phyloP scores from a whole-genome alignment of 2,113 vertebrate genomes.

The Centrocercus urophasianus region DNA sequence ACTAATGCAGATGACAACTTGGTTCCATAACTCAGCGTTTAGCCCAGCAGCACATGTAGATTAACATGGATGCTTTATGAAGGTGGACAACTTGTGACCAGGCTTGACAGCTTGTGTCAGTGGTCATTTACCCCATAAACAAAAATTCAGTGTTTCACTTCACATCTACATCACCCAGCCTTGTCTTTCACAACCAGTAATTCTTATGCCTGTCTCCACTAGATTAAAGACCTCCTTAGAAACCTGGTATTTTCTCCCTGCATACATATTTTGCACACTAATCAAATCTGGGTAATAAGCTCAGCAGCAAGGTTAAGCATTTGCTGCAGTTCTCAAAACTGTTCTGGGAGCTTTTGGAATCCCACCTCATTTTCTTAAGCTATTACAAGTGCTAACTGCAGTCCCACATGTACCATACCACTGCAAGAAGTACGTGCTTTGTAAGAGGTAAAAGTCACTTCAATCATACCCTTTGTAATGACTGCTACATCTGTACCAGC shows the following conservation, averaged over 20 bases:
- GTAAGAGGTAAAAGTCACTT: neutral
- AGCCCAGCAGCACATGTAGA: neutral
- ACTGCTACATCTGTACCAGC: neutral
- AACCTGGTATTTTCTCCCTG: conserved; percentile 34
- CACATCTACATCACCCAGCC: neutral
- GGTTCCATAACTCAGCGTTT: neutral
- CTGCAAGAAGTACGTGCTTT: neutral
- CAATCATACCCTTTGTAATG: neutral
- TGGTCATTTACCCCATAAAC: neutral
- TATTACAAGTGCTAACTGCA: neutral
- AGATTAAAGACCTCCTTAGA: conserved; percentile 50
- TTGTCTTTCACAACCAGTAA: neutral
- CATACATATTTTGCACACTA: conserved; percentile 19
- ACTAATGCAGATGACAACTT: neutral
- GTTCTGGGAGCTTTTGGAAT: neutral
- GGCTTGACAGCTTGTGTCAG: neutral
- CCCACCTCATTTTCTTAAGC: neutral
- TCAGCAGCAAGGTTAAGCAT: neutral
- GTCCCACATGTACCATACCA: neutral
- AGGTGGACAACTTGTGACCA: neutral
- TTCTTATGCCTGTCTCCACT: conserved; percentile 14
- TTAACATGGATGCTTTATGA: rapidly evolving
- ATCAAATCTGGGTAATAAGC: conserved; percentile 39
- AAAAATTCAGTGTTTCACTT: neutral
- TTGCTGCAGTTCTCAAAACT: neutral